Base-by-base conservation (phyloP, 2,888 invertebrate genomes). In the Epinotia demarniana region DNA sequence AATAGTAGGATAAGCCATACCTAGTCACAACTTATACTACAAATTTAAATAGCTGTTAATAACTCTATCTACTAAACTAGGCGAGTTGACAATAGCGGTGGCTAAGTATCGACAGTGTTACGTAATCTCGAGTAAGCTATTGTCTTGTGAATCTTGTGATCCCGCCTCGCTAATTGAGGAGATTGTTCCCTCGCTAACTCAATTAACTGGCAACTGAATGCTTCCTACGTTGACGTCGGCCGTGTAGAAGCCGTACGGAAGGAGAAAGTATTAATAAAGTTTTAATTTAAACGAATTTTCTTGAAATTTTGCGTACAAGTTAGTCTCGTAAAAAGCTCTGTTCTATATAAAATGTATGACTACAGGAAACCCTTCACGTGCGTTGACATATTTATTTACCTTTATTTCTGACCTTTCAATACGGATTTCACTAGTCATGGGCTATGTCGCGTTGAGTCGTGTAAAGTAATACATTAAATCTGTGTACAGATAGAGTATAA, bases 141-240 rank as follows among this genome's bases (percentile, higher is more conserved):
- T 75, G 75, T 75, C 71, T 60, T 53, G 39, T 39, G 9, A 9
- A 71, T 75, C 71, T 60, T 53, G 39, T 39, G 9, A 9, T 39
- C 39, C 39, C 39, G 55, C n/a, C 81, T 82, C 74, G 78, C 79
- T 80, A 83, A 75, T 67, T 75, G 79, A 81, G 79, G 73, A 77
- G 79, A 79, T 80, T 84, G 83, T 84, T 86, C 84, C 81, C 83
- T 82, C 82, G 79, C 62, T 81, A 74, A 77, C 81, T 84, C 83
- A 81, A 86, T 89, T 85, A 81, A 83, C 79, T 84, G 81, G 80
- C 82, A 83, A 86, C 78, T 79, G 80, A 81, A 80, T 73, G 78
- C 80, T 85, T 85, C 86, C 84, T 84, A 79, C 79, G 78, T 70
- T 67, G 78, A 77, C 77, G 60, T 79, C 77, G 80, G 55, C 49